Base-by-base conservation (phyloP, 2,113 vertebrate genomes). In the Periophthalmus modestus region DNA sequence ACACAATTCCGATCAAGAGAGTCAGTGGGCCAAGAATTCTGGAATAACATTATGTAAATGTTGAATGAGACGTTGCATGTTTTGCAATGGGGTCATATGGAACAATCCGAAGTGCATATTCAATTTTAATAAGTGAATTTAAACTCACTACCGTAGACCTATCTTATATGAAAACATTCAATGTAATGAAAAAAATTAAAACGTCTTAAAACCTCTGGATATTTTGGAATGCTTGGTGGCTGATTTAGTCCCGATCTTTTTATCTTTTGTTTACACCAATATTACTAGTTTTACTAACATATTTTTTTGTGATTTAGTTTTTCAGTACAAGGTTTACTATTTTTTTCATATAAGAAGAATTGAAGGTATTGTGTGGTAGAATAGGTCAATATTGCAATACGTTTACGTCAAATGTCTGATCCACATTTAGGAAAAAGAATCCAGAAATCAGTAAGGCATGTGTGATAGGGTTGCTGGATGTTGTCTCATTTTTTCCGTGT, bases 21-120 rank as follows among this genome's bases (percentile, higher is more conserved):
- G 74, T 62, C n/a, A 63, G 34, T 62, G 14, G 63, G 15, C 23
- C 71, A 78, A 71, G 84, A 71, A 83, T 75, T 76, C 72, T 59
- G 55, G 85, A 67, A 84, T 75, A 75, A 50, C 72, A 69, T 61
- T 43, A 43, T 23, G 48, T 61, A 62, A 73, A 68, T 63, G 57
- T 71, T 71, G 80, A 43, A 21, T 39, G 36, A 21, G 24, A 61
- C 21, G 66, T 69, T 74, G 19, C 66, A 72, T n/a, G 48, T 72
- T 55, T 70, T 48, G 21, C 28, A 69, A 54, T 13, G 23, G 19
- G 33, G 71, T 72, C 13, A 48, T 36, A 5, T 69, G 54, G 47
- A 74, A 88, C 82, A 86, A 85, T 84, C 75, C 68, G 63, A 70
- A 47, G 69, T 70, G 66, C 83, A 84, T 72, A 84, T 80, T 82